Evolutionary conservation across 2,113 vertebrate genomes (phyloP).

Genomic region (Emydura subglobosa): DNA sequence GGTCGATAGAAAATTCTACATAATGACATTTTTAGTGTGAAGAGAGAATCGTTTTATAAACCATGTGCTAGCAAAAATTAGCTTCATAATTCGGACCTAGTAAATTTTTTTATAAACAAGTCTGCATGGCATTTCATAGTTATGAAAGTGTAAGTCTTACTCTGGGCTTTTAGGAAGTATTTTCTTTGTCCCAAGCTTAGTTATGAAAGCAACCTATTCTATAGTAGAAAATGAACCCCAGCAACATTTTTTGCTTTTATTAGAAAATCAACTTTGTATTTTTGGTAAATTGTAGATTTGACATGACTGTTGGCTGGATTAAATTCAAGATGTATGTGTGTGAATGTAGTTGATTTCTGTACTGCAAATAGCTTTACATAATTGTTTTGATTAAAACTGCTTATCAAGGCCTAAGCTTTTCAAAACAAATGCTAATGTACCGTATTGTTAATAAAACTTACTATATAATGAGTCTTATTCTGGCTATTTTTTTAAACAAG

Average conservation of each 20-base stretch:
- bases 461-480: constrained; percentile 31
- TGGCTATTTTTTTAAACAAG: constrained; percentile 3
- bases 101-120: neutral
- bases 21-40: constrained; percentile 5
- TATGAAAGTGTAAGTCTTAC: constrained; percentile 13
- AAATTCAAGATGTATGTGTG: constrained; percentile 59
- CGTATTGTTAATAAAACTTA: constrained; percentile 76
- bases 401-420: constrained; percentile 73
- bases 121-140: constrained; percentile 58
- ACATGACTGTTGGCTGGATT: constrained; percentile 41
- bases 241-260: constrained; percentile 36
- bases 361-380: constrained; percentile 48
- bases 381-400: constrained; percentile 62
- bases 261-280: constrained; percentile 51
- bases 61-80: neutral
- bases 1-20: neutral
- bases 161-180: constrained; percentile 29
- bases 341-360: constrained; percentile 70
- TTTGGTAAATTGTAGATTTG: constrained; percentile 62
- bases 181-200: constrained; percentile 28
- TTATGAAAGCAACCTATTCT: constrained; percentile 31
- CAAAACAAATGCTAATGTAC: constrained; percentile 68
- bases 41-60: constrained; percentile 42
- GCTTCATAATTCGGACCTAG: neutral
- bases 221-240: constrained; percentile 31